Conservation (phyloP, 2,797 vertebrate species). For the Anas capensis region DNA sequence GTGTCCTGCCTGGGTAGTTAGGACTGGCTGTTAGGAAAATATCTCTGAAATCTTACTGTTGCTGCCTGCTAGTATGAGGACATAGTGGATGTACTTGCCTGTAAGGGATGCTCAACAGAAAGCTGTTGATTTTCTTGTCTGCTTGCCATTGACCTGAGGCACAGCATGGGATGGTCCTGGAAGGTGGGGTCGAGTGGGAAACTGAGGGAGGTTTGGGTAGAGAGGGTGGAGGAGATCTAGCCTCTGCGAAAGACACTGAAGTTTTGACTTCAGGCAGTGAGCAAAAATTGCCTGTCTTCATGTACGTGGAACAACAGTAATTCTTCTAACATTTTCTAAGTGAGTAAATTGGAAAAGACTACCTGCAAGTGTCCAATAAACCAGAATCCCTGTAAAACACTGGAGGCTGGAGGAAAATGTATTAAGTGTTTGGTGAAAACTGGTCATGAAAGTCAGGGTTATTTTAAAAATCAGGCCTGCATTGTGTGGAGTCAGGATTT, state of each 20-base stretch:
- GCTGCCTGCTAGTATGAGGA: background rate
- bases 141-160: background rate
- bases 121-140: background rate
- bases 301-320: background rate
- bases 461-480: background rate
- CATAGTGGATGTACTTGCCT: background rate
- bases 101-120: background rate
- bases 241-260: background rate
- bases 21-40: background rate
- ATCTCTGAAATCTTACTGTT: background rate
- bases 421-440: background rate
- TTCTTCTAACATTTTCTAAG: background rate
- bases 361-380: background rate
- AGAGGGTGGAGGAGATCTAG: background rate
- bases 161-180: background rate
- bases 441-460: background rate
- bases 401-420: background rate
- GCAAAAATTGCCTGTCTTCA: background rate
- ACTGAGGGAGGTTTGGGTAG: background rate
- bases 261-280: background rate
- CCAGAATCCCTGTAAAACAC: background rate
- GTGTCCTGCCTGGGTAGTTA: background rate
- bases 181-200: background rate
- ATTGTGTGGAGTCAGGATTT: constrained; percentile 5
- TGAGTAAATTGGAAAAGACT: background rate